Evolutionary conservation across 1,140 invertebrate species (phyloP), one percentile per base, ranked within the genome.

Genomic region (Aricia agestis): DNA sequence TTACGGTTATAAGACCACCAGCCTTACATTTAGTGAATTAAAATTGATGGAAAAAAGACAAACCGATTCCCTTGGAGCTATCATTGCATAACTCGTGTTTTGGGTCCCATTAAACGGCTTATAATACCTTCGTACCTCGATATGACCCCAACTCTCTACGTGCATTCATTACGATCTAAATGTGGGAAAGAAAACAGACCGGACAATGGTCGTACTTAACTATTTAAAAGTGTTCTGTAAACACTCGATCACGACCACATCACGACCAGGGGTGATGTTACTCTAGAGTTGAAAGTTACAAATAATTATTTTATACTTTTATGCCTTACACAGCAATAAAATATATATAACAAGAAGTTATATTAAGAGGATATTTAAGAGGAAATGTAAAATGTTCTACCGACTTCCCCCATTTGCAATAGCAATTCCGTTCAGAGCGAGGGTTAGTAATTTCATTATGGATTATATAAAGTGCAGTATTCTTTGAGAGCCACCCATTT

Each of bases 181-280:
- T 69, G 58, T 69, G 59, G 52, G 68, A 72, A 75, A 57, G 67
- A 77, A 72, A 76, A 74, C 67, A 74, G 71, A 77, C 74, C 72
- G 73, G 68, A 74, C 74, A 74, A 74, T 68, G 31, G 69, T 67
- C 69, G 70, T 67, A 74, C 18, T 67, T 32, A 74, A 74, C 75
- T 70, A 74, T 61, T 61, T 19, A 69, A 69, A 74, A 76, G 75
- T 72, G 72, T 42, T 72, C 67, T 58, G 68, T 70, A 76, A 77
- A 76, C 78, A 79, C 80, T 82, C 76, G 52, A 69, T 52, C 13
- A 41, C 57, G 18, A 67, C 52, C 45, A 52, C 13, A 25, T 63
- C 67, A 69, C 66, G 73, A 68, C 73, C 70, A 18, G 17, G 67
- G 42, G 61, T 52, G 45, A 52, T 32, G 57, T 52, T 67, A 59